phyloP scores from a whole-genome alignment of 2,888 invertebrate species.

The Beris chalybata region DNA sequence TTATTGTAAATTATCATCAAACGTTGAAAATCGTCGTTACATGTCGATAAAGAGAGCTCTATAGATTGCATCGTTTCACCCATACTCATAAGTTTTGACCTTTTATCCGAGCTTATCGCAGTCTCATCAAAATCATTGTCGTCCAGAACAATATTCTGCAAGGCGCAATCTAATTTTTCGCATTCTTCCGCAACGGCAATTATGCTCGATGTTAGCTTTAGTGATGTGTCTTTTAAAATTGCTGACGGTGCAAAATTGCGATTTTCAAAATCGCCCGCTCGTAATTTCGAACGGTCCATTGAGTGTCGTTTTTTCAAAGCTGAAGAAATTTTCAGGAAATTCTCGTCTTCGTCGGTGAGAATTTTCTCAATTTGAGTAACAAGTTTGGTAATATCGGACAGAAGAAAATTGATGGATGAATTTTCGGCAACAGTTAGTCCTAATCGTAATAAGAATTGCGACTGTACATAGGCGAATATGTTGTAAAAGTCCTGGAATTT shows the following conservation, averaged over 20 bases:
- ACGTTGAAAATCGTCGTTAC: constrained; percentile 54
- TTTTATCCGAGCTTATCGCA: constrained; percentile 1
- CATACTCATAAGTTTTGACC: constrained; percentile 49
- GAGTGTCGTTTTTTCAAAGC: constrained; percentile 48
- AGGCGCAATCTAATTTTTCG: constrained; percentile 50
- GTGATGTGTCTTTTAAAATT: constrained; percentile 52
- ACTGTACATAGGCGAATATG: constrained; percentile 56
- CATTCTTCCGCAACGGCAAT: constrained; percentile 55
- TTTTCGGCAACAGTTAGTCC: constrained; percentile 50
- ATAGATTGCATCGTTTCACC: constrained; percentile 52
- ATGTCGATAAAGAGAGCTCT: constrained; percentile 50
- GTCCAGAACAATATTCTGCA: constrained; percentile 48
- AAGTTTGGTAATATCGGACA: constrained; percentile 47
- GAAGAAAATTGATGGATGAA: constrained; percentile 48
- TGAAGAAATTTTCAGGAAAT: constrained; percentile 49
- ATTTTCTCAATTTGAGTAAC: constrained; percentile 48
- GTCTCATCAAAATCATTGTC: constrained; percentile 41
- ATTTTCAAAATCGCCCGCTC: constrained; percentile 40
- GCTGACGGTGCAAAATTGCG: constrained; percentile 48
- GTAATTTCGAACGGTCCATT: constrained; percentile 47
- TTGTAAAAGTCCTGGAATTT: constrained; percentile 53
- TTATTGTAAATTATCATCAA: constrained; percentile 54
- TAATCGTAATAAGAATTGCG: constrained; percentile 53
- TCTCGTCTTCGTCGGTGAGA: constrained; percentile 52
- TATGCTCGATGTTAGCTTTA: constrained; percentile 54